Percentiles rank a stretch among this genome's conserved stretches.
Conservation (phyloP, 2,888 invertebrate genomes). For the Nemotelus pantherinus region DNA sequence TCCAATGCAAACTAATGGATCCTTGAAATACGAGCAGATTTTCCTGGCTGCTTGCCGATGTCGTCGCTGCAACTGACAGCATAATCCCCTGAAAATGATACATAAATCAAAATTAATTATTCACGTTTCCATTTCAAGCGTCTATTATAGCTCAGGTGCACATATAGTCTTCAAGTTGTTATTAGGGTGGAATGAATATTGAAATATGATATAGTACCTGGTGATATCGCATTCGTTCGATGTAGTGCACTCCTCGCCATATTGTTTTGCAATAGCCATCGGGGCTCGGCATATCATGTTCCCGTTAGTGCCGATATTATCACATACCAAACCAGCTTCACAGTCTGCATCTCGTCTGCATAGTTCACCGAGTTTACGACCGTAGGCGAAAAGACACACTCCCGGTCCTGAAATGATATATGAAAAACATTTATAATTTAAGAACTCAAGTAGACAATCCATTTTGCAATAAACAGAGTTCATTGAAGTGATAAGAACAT, state of each 20-base stretch:
- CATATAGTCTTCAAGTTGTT: no score
- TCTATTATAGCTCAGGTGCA: no score
- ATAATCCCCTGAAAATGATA: conserved; percentile 72
- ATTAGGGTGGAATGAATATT: no score
- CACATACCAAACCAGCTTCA: conserved; percentile 83
- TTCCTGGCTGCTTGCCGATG: conserved; percentile 87
- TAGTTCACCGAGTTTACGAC: conserved; percentile 82
- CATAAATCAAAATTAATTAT: conserved; percentile 18
- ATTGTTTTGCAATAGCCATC: conserved; percentile 79
- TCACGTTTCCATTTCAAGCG: neutral
- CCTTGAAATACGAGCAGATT: conserved; percentile 93
- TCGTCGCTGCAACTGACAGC: conserved; percentile 86
- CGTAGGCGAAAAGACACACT: conserved; percentile 75
- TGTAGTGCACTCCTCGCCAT: conserved; percentile 83
- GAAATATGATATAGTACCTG: conserved; percentile 55
- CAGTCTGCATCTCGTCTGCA: conserved; percentile 87
- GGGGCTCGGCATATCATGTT: conserved; percentile 83
- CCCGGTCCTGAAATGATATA: conserved; percentile 67
- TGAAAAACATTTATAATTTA: no score
- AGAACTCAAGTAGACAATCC: no score
- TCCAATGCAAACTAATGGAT: conserved; percentile 87
- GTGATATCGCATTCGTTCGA: conserved; percentile 87
- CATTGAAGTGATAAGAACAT: no score
- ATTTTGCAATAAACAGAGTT: no score
- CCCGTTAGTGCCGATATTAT: conserved; percentile 70